phyloP scores from a whole-genome alignment of 2,888 invertebrate genomes.

The Ligdia adustata region DNA sequence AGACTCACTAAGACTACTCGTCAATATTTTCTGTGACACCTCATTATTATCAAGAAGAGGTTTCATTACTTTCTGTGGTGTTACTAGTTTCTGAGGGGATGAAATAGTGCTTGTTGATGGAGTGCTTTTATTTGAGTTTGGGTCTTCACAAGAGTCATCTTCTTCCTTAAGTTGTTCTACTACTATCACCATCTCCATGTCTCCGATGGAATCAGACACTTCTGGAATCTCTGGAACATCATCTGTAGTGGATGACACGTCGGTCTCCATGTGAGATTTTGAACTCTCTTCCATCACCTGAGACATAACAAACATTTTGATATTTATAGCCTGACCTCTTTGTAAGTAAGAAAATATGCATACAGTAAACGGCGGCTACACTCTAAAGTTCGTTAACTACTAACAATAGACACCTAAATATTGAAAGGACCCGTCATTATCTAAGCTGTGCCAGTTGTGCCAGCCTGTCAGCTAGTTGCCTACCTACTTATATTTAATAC shows the following conservation, averaged over 20 bases:
- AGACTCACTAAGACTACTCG: constrained; percentile 1
- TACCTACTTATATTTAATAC: constrained; percentile 72
- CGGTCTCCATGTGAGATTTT: constrained; percentile 71
- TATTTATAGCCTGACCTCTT: constrained; percentile 59
- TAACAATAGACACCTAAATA: constrained; percentile 56
- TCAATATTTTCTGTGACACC: background rate
- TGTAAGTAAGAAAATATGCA: constrained; percentile 46
- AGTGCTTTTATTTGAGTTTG: constrained; percentile 19
- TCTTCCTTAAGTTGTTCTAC: constrained; percentile 65
- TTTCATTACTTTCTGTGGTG: constrained; percentile 8
- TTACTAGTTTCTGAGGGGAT: constrained; percentile 27
- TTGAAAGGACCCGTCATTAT: constrained; percentile 69
- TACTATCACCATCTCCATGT: constrained; percentile 66
- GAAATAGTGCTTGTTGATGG: constrained; percentile 33
- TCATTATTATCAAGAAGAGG: constrained; percentile 6
- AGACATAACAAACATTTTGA: constrained; percentile 49
- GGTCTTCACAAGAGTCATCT: constrained; percentile 36
- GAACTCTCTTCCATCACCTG: constrained; percentile 75
- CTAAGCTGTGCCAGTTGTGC: constrained; percentile 57
- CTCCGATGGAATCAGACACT: constrained; percentile 55
- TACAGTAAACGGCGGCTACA: constrained; percentile 30
- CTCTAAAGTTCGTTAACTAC: constrained; percentile 34
- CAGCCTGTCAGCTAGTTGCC: constrained; percentile 52
- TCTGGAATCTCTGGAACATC: constrained; percentile 62
- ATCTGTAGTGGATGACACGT: constrained; percentile 70